Conservation (phyloP, 2,888 invertebrate species). For the Oscheius sp. region DNA sequence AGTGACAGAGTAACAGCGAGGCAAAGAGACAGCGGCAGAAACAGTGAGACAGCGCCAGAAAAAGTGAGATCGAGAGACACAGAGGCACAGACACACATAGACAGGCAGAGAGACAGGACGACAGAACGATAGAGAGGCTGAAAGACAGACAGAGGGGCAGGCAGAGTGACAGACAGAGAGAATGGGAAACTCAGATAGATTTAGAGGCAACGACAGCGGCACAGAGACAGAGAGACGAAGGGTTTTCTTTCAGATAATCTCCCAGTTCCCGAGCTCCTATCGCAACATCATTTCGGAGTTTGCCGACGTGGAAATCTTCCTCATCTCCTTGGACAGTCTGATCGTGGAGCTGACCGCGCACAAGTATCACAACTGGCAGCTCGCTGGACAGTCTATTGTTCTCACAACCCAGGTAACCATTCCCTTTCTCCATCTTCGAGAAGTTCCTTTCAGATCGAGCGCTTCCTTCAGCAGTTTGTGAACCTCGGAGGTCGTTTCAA, state of each 20-base stretch:
- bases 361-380: conserved; percentile 70
- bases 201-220: not conserved
- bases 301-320: conserved; percentile 72
- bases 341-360: conserved; percentile 70
- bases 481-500: conserved; percentile 70
- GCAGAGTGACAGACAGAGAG: no score
- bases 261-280: conserved; percentile 60
- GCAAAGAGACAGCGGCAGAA: not conserved
- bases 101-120: no score
- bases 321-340: conserved; percentile 69
- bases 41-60: no score
- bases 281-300: conserved; percentile 70
- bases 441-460: conserved; percentile 57
- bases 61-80: no score
- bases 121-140: no score
- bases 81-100: no score
- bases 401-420: conserved; percentile 61
- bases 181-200: no score
- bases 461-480: conserved; percentile 65
- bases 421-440: conserved; percentile 6
- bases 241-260: conserved; percentile 50
- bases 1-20: no score
- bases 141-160: no score
- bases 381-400: conserved; percentile 71
- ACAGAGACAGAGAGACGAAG: not conserved